Base-by-base conservation (phyloP, 2,888 invertebrate genomes). In the Eristalis intricaria region DNA sequence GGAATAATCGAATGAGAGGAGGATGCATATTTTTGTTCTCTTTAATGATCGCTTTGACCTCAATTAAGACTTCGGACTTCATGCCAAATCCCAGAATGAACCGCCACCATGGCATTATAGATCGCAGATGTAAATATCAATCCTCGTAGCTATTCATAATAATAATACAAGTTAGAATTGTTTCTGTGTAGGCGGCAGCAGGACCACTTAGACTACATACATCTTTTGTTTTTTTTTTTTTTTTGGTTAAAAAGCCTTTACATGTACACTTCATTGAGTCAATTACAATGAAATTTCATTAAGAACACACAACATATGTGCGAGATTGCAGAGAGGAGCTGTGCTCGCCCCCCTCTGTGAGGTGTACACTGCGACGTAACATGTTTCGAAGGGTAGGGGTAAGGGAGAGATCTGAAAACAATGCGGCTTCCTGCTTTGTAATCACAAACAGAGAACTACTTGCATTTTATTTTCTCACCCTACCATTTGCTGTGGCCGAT, bases 251-350 rank as follows among this genome's bases (percentile, higher is more conserved):
- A 74, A 69, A 81, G 81, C 40, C 63, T 81, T 81, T 75, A 58
- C 81, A 75, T 81, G 81, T 81, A 76, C 61, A 13, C 40, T 58
- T 22, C 40, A 71, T 26, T 63, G 11, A 15, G 63, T 29, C 71
- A 81, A 73, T 70, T 70, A 76, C 80, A 80, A 85, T 74, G 73
- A 61, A 81, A 85, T 80, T 77, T 77, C 73, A 81, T 82, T 86
- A 74, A 56, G 23, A 86, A 68, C 43, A 50, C 50, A 19, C 50
- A 81, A 73, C 76, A 81, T 81, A 81, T 85, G 66, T 73, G 65
- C 43, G 64, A 69, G 68, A 5, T 32, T 78, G 11, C 11, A 19
- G 63, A 73, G 73, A 50, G 19, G 19, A 50, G 19, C 32, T 2
- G 32, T 1, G 32, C 8, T 7, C 32, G 5, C 43, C 56, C 66